A percentile compares a stretch with the other conserved stretches of the same genome.
Evolutionary conservation across 2,888 invertebrate species (phyloP).

Genomic region (Pseudococcus longispinus): DNA sequence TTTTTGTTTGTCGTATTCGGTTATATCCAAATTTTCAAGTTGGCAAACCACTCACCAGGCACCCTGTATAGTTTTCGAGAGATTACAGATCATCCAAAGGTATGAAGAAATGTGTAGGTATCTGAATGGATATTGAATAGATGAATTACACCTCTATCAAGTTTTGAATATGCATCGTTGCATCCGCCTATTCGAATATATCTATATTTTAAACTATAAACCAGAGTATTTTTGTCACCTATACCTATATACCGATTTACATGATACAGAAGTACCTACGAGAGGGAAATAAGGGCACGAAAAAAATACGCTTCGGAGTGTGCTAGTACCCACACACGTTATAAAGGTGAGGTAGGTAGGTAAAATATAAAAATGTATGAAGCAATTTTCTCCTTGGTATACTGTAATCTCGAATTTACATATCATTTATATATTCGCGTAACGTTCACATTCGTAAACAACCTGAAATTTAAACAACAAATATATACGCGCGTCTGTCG

Average conservation of each 20-base stretch:
- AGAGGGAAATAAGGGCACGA: not conserved
- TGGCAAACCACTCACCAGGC: no score
- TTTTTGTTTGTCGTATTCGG: no score
- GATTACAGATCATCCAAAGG: no score
- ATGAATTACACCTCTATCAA: not conserved
- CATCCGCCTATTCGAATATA: not conserved
- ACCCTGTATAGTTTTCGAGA: no score
- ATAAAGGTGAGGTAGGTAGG: conserved; percentile 1
- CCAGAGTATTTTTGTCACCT: not conserved
- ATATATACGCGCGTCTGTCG: conserved; percentile 31
- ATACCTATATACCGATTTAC: not conserved
- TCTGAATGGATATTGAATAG: not conserved
- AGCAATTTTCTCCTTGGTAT: conserved; percentile 52
- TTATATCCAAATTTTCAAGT: no score
- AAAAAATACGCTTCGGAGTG: not conserved
- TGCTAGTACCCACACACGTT: not conserved
- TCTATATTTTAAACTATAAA: not conserved
- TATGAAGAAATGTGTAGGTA: not conserved
- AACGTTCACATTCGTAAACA: conserved; percentile 33
- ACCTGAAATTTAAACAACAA: conserved; percentile 31
- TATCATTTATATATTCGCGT: conserved; percentile 52
- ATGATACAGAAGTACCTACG: not conserved
- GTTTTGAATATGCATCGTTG: not conserved
- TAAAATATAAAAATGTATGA: conserved; percentile 50
- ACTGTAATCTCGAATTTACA: conserved; percentile 53